Percentiles rank a stretch among this genome's conserved stretches.
Conservation (phyloP, 2,888 invertebrate species). For the Xanthia icteritia region DNA sequence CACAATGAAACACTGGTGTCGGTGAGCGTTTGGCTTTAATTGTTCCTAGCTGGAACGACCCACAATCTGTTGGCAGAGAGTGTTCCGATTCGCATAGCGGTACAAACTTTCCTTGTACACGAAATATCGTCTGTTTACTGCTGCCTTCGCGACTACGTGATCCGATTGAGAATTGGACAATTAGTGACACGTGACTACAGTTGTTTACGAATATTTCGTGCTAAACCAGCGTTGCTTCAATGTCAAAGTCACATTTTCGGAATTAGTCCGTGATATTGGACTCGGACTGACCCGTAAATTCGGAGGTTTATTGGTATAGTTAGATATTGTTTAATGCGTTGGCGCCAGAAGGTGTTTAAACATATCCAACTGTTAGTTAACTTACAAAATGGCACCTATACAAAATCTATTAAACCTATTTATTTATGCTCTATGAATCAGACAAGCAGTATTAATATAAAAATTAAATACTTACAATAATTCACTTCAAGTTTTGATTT, state of each 20-base stretch:
- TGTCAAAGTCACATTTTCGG: slow-evolving; percentile 63
- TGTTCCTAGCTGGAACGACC: slow-evolving; percentile 71
- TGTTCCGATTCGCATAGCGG: slow-evolving; percentile 56
- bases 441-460: background rate
- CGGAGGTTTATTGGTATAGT: slow-evolving; percentile 2
- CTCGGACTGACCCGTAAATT: slow-evolving; percentile 10
- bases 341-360: background rate
- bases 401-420: background rate
- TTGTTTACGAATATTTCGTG: slow-evolving; percentile 63
- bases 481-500: background rate
- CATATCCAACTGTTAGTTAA: background rate
- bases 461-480: background rate
- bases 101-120: slow-evolving; percentile 77
- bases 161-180: slow-evolving; percentile 76
- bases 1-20: slow-evolving; percentile 75
- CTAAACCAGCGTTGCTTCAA: slow-evolving; percentile 54
- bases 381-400: background rate
- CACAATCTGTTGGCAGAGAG: slow-evolving; percentile 68
- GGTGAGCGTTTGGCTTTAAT: slow-evolving; percentile 80
- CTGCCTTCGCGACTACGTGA: slow-evolving; percentile 76
- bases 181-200: slow-evolving; percentile 76
- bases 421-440: background rate
- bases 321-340: background rate
- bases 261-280: slow-evolving; percentile 26
- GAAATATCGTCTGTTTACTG: slow-evolving; percentile 79